phyloP scores from a whole-genome alignment of 2,113 vertebrate genomes.

The Xiphophorus maculatus region DNA sequence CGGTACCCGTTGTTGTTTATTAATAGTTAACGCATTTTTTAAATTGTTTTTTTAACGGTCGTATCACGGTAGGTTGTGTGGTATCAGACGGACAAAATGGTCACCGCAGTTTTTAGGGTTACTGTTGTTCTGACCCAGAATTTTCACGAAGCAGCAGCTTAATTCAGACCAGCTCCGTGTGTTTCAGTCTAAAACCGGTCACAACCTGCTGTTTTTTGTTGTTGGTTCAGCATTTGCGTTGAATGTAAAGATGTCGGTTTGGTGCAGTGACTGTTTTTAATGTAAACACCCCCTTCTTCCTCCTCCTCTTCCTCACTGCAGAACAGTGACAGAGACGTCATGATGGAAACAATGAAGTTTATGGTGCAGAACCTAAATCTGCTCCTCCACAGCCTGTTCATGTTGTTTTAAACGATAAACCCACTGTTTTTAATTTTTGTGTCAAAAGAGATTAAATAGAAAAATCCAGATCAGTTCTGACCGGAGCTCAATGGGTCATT shows the following conservation, averaged over 20 bases:
- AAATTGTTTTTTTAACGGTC: not conserved
- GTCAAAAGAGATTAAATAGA: no score
- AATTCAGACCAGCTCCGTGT: no score
- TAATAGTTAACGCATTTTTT: no score
- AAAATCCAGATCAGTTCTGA: no score
- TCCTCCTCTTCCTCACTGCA: not conserved
- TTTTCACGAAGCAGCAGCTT: not conserved
- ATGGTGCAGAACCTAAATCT: not conserved
- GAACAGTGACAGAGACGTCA: not conserved
- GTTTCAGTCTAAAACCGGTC: not conserved
- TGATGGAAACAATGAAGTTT: no score
- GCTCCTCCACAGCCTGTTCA: no score
- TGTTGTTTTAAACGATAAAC: no score
- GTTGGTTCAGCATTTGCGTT: no score
- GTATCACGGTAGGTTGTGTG: not conserved
- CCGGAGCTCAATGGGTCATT: no score
- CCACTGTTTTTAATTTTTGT: no score
- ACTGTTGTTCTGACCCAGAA: constrained; percentile 22
- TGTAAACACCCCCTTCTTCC: not conserved
- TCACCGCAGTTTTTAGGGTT: not conserved
- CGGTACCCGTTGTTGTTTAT: not conserved
- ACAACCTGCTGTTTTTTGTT: not conserved
- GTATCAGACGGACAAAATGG: not conserved
- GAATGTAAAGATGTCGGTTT: not conserved
- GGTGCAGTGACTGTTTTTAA: not conserved